phyloP scores from a whole-genome alignment of 2,797 vertebrate species.

The Hypotaenidia okinawae region DNA sequence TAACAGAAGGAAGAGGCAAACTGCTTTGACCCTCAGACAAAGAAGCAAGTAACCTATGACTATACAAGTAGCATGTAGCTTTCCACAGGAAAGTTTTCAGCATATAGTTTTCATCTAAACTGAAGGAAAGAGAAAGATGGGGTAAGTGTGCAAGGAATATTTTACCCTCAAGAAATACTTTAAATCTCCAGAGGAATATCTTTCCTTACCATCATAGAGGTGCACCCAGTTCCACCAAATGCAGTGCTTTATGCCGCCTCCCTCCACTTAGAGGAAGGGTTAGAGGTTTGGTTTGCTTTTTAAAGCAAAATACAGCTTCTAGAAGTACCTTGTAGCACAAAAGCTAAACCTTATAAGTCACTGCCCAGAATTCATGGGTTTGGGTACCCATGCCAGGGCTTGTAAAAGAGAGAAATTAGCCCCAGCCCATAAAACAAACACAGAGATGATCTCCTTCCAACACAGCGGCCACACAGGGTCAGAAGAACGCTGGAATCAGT shows the following conservation, averaged over 20 bases:
- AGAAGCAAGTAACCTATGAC: not conserved
- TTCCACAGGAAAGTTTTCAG: not conserved
- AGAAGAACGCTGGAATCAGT: not conserved
- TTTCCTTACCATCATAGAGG: not conserved
- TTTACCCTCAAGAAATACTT: not conserved
- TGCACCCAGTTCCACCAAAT: not conserved
- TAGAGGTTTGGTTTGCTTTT: not conserved
- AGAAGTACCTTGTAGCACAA: not conserved
- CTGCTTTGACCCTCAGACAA: not conserved
- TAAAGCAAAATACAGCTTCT: not conserved
- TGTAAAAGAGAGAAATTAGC: not conserved
- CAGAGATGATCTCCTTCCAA: not conserved
- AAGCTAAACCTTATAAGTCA: not conserved
- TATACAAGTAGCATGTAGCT: fast-evolving
- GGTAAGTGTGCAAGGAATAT: not conserved
- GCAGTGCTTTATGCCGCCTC: not conserved
- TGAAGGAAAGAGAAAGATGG: not conserved
- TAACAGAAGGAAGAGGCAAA: not conserved
- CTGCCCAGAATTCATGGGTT: not conserved
- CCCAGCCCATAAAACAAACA: not conserved
- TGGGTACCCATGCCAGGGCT: not conserved
- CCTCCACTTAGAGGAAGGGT: not conserved
- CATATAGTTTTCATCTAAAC: no score
- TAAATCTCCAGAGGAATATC: not conserved
- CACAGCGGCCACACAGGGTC: fast-evolving